A percentile compares a stretch with the other conserved stretches of the same genome.
phyloP scores from a whole-genome alignment of 2,113 vertebrate species.

The Benitochromis conjunctus region DNA sequence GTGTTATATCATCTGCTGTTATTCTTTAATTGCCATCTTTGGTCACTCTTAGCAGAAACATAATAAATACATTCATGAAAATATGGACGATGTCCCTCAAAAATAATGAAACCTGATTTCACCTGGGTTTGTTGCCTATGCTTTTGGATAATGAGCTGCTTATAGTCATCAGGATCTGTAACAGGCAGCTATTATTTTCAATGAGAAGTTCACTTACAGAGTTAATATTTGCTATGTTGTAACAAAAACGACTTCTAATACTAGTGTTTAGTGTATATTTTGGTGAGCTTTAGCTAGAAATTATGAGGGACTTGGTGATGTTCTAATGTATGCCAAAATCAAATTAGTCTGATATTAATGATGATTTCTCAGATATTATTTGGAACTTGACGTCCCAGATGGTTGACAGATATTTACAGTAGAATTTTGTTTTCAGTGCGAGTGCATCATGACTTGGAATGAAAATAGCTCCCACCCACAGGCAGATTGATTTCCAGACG shows the following conservation, averaged over 20 bases:
- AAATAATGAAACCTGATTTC: not conserved
- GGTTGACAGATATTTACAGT: not conserved
- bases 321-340: not conserved
- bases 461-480: constrained; percentile 58
- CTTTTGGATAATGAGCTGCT: not conserved
- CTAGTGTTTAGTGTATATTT: not conserved
- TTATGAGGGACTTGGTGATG: not conserved
- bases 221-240: not conserved
- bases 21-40: not conserved
- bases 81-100: not conserved
- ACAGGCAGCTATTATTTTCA: not conserved
- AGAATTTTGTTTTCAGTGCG: not conserved
- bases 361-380: not conserved
- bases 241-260: not conserved
- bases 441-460: constrained; percentile 57
- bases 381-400: not conserved
- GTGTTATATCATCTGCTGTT: not conserved
- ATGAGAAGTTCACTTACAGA: not conserved
- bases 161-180: not conserved
- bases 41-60: not conserved
- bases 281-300: not conserved
- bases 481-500: constrained; percentile 56
- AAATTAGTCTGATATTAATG: not conserved
- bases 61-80: not conserved
- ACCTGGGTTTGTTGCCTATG: not conserved